phyloP scores from a whole-genome alignment of 2,113 vertebrate species.

The Caranx melampygus region DNA sequence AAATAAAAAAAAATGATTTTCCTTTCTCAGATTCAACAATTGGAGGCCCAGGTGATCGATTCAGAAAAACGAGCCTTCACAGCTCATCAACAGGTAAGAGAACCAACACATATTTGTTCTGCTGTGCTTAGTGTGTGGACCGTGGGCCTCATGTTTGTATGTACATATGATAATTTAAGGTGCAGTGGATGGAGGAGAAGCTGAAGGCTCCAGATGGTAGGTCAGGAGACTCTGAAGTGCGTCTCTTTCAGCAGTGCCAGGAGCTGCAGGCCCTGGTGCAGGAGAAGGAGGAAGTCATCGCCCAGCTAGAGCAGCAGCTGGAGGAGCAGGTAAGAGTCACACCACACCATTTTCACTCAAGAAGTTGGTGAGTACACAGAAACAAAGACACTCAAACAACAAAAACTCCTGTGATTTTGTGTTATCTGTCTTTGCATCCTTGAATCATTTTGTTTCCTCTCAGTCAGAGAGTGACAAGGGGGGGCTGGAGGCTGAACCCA shows the following conservation, averaged over 20 bases:
- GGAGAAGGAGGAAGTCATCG: conserved; percentile 92
- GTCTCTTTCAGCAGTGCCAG: conserved; percentile 91
- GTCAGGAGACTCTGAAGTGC: conserved; percentile 90
- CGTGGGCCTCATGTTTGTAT: background rate
- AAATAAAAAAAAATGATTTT: background rate
- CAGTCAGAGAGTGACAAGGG: too few species aligned
- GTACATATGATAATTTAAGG: conserved; percentile 78
- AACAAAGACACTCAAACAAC: background rate
- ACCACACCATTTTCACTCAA: background rate
- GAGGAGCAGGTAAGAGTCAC: conserved; percentile 91
- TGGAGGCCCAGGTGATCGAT: conserved; percentile 94
- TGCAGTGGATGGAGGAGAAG: conserved; percentile 97
- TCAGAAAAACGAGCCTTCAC: conserved; percentile 92
- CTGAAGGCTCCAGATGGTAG: conserved; percentile 91
- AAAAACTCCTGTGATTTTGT: background rate
- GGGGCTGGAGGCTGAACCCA: too few species aligned
- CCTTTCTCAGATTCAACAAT: conserved; percentile 90
- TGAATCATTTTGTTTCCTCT: too few species aligned
- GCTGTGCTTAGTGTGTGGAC: background rate
- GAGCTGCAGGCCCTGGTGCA: conserved; percentile 89
- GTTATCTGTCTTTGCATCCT: too few species aligned
- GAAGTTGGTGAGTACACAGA: background rate
- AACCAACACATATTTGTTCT: too few species aligned
- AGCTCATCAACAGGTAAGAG: conserved; percentile 92
- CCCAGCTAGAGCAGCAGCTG: conserved; percentile 91